A percentile compares a stretch with the other conserved stretches of the same genome.
These are phyloP conservation scores for Pygmarrhopalites habei DNA, from an alignment of 1,140 invertebrate genomes.

Conservation along the genomic window DNA sequence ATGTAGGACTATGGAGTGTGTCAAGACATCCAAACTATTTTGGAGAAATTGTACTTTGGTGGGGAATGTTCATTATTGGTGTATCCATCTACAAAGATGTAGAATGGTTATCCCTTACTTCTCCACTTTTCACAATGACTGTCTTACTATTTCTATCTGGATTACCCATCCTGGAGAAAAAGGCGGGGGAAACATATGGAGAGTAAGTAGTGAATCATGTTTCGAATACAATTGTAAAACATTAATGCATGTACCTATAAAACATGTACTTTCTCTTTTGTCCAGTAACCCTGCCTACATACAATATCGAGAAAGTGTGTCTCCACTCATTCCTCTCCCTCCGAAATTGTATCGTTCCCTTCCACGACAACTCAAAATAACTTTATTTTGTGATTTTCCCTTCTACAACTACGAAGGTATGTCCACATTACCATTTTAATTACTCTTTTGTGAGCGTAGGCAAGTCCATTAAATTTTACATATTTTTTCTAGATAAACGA, in stretches of 20 bases:
- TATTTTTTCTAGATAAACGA: too few species aligned
- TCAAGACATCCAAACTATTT: constrained; percentile 93
- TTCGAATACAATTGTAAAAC: background rate
- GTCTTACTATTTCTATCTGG: constrained; percentile 84
- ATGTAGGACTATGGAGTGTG: constrained; percentile 72
- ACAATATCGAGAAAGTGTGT: constrained; percentile 76
- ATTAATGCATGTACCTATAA: too few species aligned
- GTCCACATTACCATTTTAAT: too few species aligned
- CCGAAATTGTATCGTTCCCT: constrained; percentile 74
- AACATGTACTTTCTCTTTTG: constrained; percentile 38
- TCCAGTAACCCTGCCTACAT: constrained; percentile 70
- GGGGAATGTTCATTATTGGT: constrained; percentile 84
- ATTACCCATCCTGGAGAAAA: constrained; percentile 73
- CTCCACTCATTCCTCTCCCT: constrained; percentile 77
- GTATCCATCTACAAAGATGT: constrained; percentile 71
- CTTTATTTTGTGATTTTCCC: constrained; percentile 79
- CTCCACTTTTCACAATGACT: constrained; percentile 77
- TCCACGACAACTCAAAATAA: constrained; percentile 68
- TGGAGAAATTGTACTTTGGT: constrained; percentile 89
- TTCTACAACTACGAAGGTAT: constrained; percentile 52
- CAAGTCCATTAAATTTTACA: too few species aligned
- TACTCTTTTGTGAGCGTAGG: too few species aligned
- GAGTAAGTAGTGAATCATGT: constrained; percentile 62
- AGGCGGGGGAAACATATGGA: constrained; percentile 76
- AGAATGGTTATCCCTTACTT: constrained; percentile 76